Evolutionary conservation across 2,888 invertebrate genomes (phyloP).

Genomic region (Teleiodes luculella): DNA sequence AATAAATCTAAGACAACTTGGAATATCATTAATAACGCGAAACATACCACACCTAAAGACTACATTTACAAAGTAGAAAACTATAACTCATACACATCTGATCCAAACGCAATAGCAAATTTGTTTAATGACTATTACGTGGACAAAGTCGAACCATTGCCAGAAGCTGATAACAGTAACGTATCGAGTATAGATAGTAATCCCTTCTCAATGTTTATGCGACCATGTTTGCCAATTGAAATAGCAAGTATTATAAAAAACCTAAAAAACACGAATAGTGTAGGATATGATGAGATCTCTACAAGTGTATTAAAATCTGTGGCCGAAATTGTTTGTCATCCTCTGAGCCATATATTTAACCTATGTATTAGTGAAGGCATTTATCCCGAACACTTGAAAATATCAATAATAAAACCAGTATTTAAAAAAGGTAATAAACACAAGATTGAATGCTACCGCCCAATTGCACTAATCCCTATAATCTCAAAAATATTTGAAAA

Average conservation of each 20-base stretch:
- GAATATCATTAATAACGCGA: neutral
- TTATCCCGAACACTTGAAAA: constrained; percentile 14
- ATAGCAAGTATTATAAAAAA: neutral
- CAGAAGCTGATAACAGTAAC: neutral
- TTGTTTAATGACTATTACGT: neutral
- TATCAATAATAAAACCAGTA: no score
- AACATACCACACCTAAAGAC: neutral
- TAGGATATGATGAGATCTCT: neutral
- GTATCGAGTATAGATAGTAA: neutral
- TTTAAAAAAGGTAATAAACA: no score
- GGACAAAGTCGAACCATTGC: neutral
- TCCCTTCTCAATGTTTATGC: neutral
- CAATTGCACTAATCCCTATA: no score
- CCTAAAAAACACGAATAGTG: neutral
- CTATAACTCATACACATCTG: neutral
- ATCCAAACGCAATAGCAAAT: neutral
- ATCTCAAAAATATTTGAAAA: no score
- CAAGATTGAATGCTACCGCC: constrained; percentile 14
- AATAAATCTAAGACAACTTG: neutral
- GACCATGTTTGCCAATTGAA: neutral
- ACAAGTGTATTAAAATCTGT: neutral
- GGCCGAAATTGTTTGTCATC: neutral
- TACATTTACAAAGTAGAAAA: neutral
- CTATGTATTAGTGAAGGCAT: constrained; percentile 12
- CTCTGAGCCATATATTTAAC: constrained; percentile 15